Base-by-base conservation (phyloP, 2,888 invertebrate genomes). In the Nemotelus nigrinus region DNA sequence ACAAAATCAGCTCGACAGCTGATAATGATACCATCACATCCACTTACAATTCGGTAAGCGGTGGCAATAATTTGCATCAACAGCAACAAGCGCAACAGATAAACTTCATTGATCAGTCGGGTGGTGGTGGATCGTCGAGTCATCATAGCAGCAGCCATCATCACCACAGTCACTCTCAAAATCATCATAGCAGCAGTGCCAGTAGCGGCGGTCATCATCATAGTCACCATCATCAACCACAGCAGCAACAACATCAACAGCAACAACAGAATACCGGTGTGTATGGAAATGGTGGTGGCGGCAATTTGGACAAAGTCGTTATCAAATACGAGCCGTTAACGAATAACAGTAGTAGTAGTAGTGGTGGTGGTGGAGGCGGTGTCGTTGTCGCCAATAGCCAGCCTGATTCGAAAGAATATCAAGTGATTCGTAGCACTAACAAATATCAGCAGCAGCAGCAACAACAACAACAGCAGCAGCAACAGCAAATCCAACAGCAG, bases 371-470 rank as follows among this genome's bases (percentile, higher is more conserved):
- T 76, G 78, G 78, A 60, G 44, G 39, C 4, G 63, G 75, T 47
- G 78, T 79, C 48, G 76, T 57, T 64, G 78, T 68, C 71, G 41
- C 60, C 41, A 74, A 25, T 60, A 60, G 50, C 41, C 74, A 74
- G 41, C 44, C 71, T 6, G 74, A 74, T 41, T 45, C 74, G 8
- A 81, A 79, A 71, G 81, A 81, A 70, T 81, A 80, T 78, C 81
- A 81, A 72, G 81, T 81, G 10, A 81, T 81, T 58, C 71, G 79
- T 70, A 81, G 79, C 76, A 82, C 81, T 39, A 80, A 80, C 68
- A 82, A 82, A 79, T 82, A 81, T 77, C 82, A 81, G 78, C 81
- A 81, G 72, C 80, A 81, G 68, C 79, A 80, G 48, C 77, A 77
- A 64, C 79, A 79, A 70, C 63, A 65, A 45, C 68, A 68, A 63